Percentiles rank a stretch among this genome's conserved stretches.
Conservation (phyloP, 2,113 vertebrate species). For the Apus apus region DNA sequence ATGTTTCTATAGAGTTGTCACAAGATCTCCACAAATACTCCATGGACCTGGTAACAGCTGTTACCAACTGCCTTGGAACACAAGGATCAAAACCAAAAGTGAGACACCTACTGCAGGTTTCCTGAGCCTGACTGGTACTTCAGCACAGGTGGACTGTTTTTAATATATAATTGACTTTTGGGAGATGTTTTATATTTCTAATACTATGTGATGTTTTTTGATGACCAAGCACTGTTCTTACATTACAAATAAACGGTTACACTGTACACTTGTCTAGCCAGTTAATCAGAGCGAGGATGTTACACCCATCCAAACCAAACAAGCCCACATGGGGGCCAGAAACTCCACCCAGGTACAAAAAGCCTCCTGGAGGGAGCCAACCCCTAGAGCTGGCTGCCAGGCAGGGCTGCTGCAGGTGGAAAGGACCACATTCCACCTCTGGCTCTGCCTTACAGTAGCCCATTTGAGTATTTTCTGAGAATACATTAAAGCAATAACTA, state of each 20-base stretch:
- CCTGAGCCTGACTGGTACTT: neutral
- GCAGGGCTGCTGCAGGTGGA: no score
- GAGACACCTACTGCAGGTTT: neutral
- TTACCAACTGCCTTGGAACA: accelerated
- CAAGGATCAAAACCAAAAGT: accelerated
- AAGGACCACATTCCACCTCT: no score
- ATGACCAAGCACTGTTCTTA: neutral
- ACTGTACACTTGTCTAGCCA: accelerated
- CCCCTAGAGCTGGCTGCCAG: no score
- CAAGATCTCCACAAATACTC: accelerated
- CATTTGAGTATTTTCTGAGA: neutral
- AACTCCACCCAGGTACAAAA: neutral
- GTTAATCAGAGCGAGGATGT: neutral
- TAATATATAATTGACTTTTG: neutral
- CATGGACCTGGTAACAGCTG: neutral
- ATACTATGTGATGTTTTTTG: neutral
- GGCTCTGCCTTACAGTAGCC: neutral
- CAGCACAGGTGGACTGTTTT: neutral
- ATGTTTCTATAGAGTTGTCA: accelerated
- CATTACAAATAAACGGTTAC: neutral
- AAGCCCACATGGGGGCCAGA: neutral
- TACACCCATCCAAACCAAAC: neutral
- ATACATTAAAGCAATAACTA: neutral
- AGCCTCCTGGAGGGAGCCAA: no score
- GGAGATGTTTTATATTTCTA: neutral